Evolutionary conservation across 2,888 invertebrate species (phyloP).

Genomic region (Apamea anceps): DNA sequence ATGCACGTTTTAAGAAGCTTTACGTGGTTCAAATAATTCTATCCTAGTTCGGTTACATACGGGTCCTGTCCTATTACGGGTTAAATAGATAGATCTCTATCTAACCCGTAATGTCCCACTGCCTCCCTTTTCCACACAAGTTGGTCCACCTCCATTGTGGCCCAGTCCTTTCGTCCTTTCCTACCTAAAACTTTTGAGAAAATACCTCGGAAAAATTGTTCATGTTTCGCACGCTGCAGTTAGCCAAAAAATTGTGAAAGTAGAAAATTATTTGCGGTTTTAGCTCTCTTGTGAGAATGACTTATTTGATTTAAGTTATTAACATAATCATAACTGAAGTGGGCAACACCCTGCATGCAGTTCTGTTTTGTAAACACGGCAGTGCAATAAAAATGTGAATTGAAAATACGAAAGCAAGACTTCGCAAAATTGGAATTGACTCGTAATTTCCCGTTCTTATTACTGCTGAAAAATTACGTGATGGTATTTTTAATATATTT

Average conservation of each 20-base stretch:
- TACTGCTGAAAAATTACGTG: conserved; percentile 46
- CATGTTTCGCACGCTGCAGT: background rate
- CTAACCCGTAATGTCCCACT: too few species aligned
- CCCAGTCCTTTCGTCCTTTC: background rate
- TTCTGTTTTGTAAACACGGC: conserved; percentile 43
- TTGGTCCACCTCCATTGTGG: background rate
- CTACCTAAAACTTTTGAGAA: background rate
- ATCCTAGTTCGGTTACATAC: background rate
- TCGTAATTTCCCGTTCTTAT: conserved; percentile 36
- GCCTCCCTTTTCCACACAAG: background rate
- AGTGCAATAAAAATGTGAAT: conserved; percentile 32
- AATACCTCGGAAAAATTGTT: background rate
- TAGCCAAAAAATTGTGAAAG: background rate
- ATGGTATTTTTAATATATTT: conserved; percentile 31
- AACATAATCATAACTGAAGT: conserved; percentile 27
- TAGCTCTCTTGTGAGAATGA: background rate
- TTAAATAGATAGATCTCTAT: too few species aligned
- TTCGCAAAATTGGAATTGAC: conserved; percentile 32
- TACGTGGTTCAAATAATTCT: background rate
- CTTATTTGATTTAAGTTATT: conserved; percentile 37
- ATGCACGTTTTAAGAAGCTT: conserved; percentile 3
- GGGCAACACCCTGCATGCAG: conserved; percentile 20
- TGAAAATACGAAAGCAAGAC: conserved; percentile 32
- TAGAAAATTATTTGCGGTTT: background rate
- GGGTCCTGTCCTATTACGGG: background rate